phyloP scores from a whole-genome alignment of 2,888 invertebrate species.

The Microlaimidae sp. region DNA sequence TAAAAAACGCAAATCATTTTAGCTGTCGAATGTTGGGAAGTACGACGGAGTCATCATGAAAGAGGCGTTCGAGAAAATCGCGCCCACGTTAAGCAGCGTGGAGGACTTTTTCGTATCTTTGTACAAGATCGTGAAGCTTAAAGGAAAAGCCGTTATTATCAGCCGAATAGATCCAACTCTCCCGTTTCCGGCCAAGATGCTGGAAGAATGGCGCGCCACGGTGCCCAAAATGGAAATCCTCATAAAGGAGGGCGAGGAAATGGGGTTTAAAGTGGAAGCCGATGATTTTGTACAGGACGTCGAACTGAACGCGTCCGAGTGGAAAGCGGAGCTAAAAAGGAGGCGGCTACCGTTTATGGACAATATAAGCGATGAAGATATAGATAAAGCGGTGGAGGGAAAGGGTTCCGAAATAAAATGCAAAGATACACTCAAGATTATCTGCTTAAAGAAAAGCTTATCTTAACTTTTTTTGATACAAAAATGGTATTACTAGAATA shows the following conservation, averaged over 20 bases:
- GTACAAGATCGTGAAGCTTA: constrained; percentile 5
- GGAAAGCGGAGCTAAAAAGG: neutral
- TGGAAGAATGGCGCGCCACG: neutral
- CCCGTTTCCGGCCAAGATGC: neutral
- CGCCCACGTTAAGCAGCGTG: neutral
- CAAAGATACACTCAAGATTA: too few relatives aligned
- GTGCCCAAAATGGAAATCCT: neutral
- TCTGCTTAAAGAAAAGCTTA: too few relatives aligned
- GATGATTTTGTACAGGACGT: neutral
- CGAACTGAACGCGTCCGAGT: neutral
- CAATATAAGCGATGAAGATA: neutral
- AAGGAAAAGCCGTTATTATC: constrained; percentile 1
- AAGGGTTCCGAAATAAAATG: too few relatives aligned
- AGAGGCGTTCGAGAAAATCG: constrained; percentile 1
- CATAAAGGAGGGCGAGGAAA: neutral
- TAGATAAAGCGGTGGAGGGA: too few relatives aligned
- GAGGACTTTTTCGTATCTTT: constrained; percentile 4
- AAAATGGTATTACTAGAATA: too few relatives aligned
- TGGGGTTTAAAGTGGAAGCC: neutral
- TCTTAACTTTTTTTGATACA: too few relatives aligned
- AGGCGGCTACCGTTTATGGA: neutral
- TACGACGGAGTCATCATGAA: constrained; percentile 6
- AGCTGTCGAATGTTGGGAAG: neutral
- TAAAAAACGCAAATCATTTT: too few relatives aligned
- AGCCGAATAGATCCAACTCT: neutral